Percentiles rank a stretch among this genome's conserved stretches.
Conservation (phyloP, 2,113 vertebrate species). For the Danio rerio region DNA sequence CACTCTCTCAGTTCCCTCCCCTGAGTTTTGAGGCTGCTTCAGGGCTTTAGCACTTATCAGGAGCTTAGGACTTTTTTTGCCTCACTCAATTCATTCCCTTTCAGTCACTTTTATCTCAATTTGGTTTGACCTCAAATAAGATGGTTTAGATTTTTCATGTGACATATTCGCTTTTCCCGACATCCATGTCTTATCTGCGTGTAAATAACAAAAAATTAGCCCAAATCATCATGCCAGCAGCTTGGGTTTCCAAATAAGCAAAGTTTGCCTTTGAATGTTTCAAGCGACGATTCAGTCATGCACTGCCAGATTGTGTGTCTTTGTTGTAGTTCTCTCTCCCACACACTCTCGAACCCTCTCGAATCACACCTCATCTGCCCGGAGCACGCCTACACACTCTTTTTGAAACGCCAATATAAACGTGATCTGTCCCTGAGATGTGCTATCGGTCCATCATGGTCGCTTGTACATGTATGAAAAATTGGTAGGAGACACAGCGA, state of each 20-base stretch:
- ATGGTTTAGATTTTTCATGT: slow-evolving; percentile 10
- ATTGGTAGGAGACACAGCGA: background rate
- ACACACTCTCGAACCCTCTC: slow-evolving; percentile 39
- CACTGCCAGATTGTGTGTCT: slow-evolving; percentile 36
- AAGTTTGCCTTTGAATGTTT: background rate
- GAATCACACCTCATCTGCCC: slow-evolving; percentile 52
- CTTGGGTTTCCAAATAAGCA: background rate
- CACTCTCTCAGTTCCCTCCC: slow-evolving; percentile 48
- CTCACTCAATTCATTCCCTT: slow-evolving; percentile 23
- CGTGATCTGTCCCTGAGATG: slow-evolving; percentile 31
- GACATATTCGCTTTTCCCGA: slow-evolving; percentile 5
- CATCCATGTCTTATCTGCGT: background rate
- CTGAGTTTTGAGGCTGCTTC: slow-evolving; percentile 54
- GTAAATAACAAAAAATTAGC: slow-evolving; percentile 11
- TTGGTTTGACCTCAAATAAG: slow-evolving; percentile 27
- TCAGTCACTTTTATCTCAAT: slow-evolving; percentile 40
- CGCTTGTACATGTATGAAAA: background rate
- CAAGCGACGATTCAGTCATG: background rate
- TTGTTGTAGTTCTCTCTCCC: slow-evolving; percentile 51
- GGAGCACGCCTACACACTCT: slow-evolving; percentile 48
- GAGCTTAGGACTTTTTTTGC: slow-evolving; percentile 34
- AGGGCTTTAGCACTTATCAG: slow-evolving; percentile 56
- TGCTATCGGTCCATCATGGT: slow-evolving; percentile 8
- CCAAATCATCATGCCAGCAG: background rate
- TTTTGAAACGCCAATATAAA: slow-evolving; percentile 37